Evolutionary conservation across 1,140 invertebrate genomes (phyloP), one percentile per base, ranked within the genome.

Genomic region (Dinoponera quadriceps): DNA sequence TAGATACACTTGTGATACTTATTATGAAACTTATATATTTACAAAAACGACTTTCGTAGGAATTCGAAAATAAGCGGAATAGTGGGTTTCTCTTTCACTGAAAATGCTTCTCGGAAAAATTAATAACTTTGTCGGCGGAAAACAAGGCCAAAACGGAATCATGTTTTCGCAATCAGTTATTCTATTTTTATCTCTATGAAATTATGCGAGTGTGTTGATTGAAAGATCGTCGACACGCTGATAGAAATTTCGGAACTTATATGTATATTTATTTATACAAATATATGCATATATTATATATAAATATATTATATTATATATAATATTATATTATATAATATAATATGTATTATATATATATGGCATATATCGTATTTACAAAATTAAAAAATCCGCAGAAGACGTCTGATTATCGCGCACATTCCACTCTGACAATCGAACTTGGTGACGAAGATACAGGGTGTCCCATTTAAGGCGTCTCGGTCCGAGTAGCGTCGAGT

Each of bases 361-460:
- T n/a, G n/a, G n/a, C n/a, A n/a, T 57, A 63, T 60, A 73, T 27
- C 22, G 27, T 88, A 88, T 88, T 86, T 88, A 88, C 82, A 84
- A 84, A 86, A 87, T 84, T 71, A 80, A 84, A 69, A 74, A 9
- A 44, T 80, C 57, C 68, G 38, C 55, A 55, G 59, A 33, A 72
- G 38, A 69, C 73, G 48, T 75, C 77, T 85, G 60, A 88, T 88
- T 87, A 87, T 85, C 71, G 49, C 85, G 86, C 66, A 78, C 60
- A 59, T 85, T n/a, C 72, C 71, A 38, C 66, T 84, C 78, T 78
- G 77, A 85, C 22, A 82, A 88, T 88, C 80, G 78, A 88, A 88
- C 83, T 85, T 88, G 73, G 78, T 88, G 83, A 85, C 71, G 78
- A 87, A 88, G 44, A 80, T 62, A 22, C 54, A 57, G 25, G 33